Percentiles rank a stretch among this genome's conserved stretches.
These are phyloP conservation scores for Drosophila funebris DNA, from an alignment of 1,140 invertebrate genomes.

Conservation along the genomic window DNA sequence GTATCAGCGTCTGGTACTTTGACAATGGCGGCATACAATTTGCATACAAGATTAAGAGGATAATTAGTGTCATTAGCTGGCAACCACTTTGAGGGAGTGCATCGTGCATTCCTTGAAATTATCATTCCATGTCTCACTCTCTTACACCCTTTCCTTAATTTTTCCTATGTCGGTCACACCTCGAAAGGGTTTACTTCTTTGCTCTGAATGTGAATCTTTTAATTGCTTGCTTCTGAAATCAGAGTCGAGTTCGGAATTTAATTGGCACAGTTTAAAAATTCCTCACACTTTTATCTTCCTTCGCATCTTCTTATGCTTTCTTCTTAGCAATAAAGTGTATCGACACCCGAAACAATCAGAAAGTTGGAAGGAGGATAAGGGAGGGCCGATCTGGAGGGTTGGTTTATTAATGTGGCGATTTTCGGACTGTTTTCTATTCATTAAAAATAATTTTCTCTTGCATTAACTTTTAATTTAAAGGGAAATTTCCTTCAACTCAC, in stretches of 20 bases:
- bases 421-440: conserved; percentile 77
- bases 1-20: conserved; percentile 19
- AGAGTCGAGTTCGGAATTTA: conserved; percentile 20
- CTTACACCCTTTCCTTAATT: neutral
- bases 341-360: neutral
- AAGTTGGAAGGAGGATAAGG: neutral
- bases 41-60: conserved; percentile 76
- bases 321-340: conserved; percentile 38
- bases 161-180: conserved; percentile 22
- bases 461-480: conserved; percentile 78
- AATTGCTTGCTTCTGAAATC: conserved; percentile 48
- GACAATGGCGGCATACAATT: conserved; percentile 57
- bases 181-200: conserved; percentile 22
- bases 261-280: conserved; percentile 41
- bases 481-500: conserved; percentile 42
- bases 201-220: conserved; percentile 28
- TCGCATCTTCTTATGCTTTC: neutral
- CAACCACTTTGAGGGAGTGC: conserved; percentile 18
- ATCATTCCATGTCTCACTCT: conserved; percentile 2
- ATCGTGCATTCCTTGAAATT: conserved; percentile 21
- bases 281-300: conserved; percentile 11
- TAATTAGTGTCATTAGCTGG: conserved; percentile 78
- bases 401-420: conserved; percentile 66
- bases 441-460: conserved; percentile 81
- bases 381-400: conserved; percentile 4